phyloP scores from a whole-genome alignment of 2,888 invertebrate species.

The Hypselothyrea guttata region DNA sequence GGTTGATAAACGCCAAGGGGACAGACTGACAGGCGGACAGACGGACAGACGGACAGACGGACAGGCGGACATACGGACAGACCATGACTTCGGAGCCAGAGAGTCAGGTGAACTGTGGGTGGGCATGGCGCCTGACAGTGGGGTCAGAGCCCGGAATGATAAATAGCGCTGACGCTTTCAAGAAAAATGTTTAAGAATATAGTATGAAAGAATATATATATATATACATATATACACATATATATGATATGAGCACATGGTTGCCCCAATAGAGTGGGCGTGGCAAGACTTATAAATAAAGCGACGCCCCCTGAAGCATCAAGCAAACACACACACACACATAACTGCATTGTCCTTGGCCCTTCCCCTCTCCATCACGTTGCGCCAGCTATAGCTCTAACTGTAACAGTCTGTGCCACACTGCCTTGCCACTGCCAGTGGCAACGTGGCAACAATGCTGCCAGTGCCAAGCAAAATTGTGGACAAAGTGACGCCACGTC shows the following conservation, averaged over 20 bases:
- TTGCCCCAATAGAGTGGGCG: constrained; percentile 31
- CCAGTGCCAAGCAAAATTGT: constrained; percentile 24
- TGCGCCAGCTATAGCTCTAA: constrained; percentile 17
- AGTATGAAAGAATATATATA: too few species aligned
- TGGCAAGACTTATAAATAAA: constrained; percentile 51
- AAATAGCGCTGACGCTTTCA: constrained; percentile 57
- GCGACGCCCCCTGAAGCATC: constrained; percentile 10
- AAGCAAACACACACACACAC: constrained; percentile 6
- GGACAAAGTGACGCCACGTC: constrained; percentile 45
- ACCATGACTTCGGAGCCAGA: constrained; percentile 3
- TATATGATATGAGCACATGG: constrained; percentile 28
- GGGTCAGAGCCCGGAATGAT: constrained; percentile 45
- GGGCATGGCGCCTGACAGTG: neutral
- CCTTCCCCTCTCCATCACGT: neutral
- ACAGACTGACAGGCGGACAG: neutral
- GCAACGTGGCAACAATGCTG: constrained; percentile 47
- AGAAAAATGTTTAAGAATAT: constrained; percentile 56
- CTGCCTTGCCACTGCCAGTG: constrained; percentile 17
- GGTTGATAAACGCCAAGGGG: constrained; percentile 34
- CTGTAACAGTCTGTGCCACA: constrained; percentile 45
- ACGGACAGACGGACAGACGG: neutral
- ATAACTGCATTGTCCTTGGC: constrained; percentile 64
- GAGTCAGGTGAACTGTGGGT: constrained; percentile 21
- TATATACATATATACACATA: neutral
- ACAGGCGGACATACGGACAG: constrained; percentile 5